Base-by-base conservation (phyloP, 2,888 invertebrate genomes). In the Psococerastis gibbosa region DNA sequence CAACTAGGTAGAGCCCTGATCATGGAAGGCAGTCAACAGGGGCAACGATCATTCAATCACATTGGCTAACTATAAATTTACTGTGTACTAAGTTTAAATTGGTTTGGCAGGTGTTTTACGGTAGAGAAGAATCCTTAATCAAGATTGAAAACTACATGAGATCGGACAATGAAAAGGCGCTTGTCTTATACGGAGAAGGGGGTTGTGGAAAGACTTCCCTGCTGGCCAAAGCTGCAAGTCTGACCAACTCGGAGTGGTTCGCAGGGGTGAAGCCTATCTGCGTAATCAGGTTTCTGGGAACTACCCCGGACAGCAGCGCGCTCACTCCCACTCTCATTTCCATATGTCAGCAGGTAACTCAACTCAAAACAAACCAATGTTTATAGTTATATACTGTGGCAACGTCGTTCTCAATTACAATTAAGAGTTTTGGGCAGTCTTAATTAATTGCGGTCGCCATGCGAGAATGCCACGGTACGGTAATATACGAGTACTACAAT, bases 201-300 rank as follows among this genome's bases (percentile, higher is more conserved):
- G 97, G 97, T 33, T 95, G 95, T 57, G 97, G 97, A 0, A 98
- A 98, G 63, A 97, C 97, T 1, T 95, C 95, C 15, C 67, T 97
- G 1, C 66, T 97, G 46, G 83, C 97, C 1, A 92, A 92, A 63
- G 82, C 85, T 47, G 89, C 92, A 1, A 81, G 84, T 18, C 70
- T 82, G 60, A 81, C 79, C 1, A 68, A 76, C 6, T 71, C 67
- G 31, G 71, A 69, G 41, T 87, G 82, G 83, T 78, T 81, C 48
- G 65, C 69, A 16, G 75, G 73, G 0, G 75, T 73, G 1, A 74
- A 77, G 43, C 91, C 94, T 0, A 75, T 92, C 16, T 81, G 87
- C 58, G 73, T 94, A 47, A 75, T 95, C 45, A 67, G 95, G 48
- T 97, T 95, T 60, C 70, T 97, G 22, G 97, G 97, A 18, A 95